phyloP scores from a whole-genome alignment of 2,113 vertebrate genomes.

The Tylochromis polylepis region DNA sequence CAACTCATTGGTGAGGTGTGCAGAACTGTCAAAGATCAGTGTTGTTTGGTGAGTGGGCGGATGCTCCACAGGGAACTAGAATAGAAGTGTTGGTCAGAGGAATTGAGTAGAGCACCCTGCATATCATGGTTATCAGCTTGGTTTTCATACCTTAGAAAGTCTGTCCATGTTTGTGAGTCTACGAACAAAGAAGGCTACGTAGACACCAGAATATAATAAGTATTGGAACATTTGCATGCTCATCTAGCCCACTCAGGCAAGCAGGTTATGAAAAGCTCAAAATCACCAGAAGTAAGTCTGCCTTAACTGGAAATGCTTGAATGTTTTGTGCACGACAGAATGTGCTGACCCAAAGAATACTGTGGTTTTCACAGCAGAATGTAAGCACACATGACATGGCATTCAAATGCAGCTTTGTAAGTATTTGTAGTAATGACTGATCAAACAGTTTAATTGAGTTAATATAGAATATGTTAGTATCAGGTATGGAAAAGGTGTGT shows the following conservation, averaged over 20 bases:
- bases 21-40: conserved; percentile 3
- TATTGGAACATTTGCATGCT: not conserved
- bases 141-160: not conserved
- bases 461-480: not conserved
- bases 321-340: not conserved
- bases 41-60: conserved; percentile 14
- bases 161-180: not conserved
- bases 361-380: not conserved
- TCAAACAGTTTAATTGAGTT: not conserved
- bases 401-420: not conserved
- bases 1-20: not conserved
- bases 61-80: not conserved
- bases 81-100: not conserved
- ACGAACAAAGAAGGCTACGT: not conserved
- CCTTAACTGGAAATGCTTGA: conserved; percentile 4
- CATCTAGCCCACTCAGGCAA: not conserved
- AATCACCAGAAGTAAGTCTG: not conserved
- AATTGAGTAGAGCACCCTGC: not conserved
- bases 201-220: not conserved
- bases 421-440: not conserved
- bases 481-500: not conserved
- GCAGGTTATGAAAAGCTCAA: not conserved
- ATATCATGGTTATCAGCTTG: not conserved
- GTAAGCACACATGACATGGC: not conserved
- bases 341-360: not conserved